These are phyloP conservation scores for Macrobrachium rosenbergii DNA, from an alignment of 1,140 invertebrate genomes.

Conservation along the genomic window DNA sequence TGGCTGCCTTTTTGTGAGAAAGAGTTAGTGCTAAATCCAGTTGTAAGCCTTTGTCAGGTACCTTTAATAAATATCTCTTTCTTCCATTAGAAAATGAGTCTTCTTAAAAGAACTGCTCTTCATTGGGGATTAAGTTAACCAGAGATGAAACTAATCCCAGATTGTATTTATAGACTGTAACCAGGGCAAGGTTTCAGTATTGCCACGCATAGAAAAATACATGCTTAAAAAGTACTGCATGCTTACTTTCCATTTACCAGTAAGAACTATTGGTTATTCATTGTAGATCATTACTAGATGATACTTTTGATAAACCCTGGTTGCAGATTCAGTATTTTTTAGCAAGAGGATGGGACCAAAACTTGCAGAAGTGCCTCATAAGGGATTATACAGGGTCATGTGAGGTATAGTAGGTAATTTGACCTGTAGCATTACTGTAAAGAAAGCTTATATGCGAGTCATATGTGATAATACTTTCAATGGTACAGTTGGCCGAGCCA, in stretches of 20 bases:
- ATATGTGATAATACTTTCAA: slow-evolving; percentile 55
- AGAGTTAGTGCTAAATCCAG: too few relatives aligned
- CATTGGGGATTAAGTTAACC: too few relatives aligned
- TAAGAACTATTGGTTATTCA: neutral
- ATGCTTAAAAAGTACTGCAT: neutral
- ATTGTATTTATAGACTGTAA: too few relatives aligned
- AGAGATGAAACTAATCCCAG: too few relatives aligned
- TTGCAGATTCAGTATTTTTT: slow-evolving; percentile 37
- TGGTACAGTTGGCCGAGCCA: slow-evolving; percentile 35
- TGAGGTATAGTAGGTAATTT: slow-evolving; percentile 25
- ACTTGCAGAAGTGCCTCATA: slow-evolving; percentile 50
- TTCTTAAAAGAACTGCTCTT: too few relatives aligned
- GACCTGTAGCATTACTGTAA: slow-evolving; percentile 38
- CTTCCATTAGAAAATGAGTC: too few relatives aligned
- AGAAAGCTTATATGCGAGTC: slow-evolving; percentile 39
- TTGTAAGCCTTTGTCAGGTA: too few relatives aligned
- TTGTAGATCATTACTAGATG: too few relatives aligned
- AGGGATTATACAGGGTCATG: slow-evolving; percentile 54
- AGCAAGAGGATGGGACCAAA: slow-evolving; percentile 59
- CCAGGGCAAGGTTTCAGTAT: too few relatives aligned
- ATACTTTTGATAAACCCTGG: slow-evolving; percentile 9
- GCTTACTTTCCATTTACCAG: neutral
- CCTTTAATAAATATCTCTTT: too few relatives aligned
- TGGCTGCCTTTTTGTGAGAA: too few relatives aligned
- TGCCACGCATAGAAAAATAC: too few relatives aligned